Conservation (phyloP, 2,113 vertebrate species). For the Brachypteracias leptosomus region DNA sequence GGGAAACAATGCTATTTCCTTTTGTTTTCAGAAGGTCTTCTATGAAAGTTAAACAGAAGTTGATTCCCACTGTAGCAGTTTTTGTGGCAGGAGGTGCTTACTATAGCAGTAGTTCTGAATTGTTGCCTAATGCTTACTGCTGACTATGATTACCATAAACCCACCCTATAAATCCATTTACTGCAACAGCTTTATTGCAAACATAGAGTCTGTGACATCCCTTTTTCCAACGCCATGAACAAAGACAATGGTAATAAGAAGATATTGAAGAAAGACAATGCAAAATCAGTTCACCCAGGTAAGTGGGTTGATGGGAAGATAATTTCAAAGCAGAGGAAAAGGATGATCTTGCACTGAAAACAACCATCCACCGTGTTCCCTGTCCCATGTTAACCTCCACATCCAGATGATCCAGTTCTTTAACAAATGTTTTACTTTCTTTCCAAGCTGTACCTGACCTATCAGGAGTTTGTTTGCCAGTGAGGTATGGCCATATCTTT, state of each 20-base stretch:
- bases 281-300: background rate
- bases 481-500: background rate
- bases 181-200: background rate
- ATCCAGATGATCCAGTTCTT: background rate
- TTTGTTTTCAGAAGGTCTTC: background rate
- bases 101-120: background rate
- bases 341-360: background rate
- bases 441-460: background rate
- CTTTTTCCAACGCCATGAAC: background rate
- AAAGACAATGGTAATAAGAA: background rate
- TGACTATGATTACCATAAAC: background rate
- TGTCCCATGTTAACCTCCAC: background rate
- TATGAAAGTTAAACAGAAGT: background rate
- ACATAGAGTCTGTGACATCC: background rate
- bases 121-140: background rate
- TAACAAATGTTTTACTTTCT: background rate
- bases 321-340: background rate
- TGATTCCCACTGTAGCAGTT: background rate
- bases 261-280: background rate
- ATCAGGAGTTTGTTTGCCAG: background rate
- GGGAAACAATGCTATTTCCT: background rate
- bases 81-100: background rate
- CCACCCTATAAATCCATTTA: background rate
- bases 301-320: background rate
- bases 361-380: background rate